These are phyloP conservation scores for Sebastiscus tertius DNA, from an alignment of 2,797 vertebrate species.

Conservation along the genomic window DNA sequence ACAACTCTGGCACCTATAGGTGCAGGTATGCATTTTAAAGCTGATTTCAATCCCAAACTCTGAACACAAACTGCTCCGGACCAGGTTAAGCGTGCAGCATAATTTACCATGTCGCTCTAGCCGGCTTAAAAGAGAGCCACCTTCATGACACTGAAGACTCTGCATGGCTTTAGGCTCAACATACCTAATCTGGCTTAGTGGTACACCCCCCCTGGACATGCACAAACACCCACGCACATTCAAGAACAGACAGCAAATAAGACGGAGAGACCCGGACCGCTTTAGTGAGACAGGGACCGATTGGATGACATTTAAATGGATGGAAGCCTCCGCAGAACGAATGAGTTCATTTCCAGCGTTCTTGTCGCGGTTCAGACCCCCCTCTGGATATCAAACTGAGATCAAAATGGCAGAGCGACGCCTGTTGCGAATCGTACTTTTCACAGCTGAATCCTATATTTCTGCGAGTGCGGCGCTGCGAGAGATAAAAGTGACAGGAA, in stretches of 20 bases:
- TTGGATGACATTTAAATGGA: slow-evolving; percentile 64
- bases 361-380: slow-evolving; percentile 29
- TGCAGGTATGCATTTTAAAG: not conserved
- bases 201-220: not conserved
- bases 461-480: slow-evolving; percentile 15
- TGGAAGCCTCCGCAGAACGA: slow-evolving; percentile 35
- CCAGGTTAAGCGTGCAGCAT: not conserved
- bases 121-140: not conserved
- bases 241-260: slow-evolving; percentile 26
- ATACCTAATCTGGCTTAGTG: not conserved
- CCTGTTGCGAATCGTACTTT: slow-evolving; percentile 57
- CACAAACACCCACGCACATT: slow-evolving; percentile 15
- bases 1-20: not conserved
- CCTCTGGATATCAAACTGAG: slow-evolving; percentile 50
- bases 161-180: not conserved
- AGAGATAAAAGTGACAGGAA: slow-evolving; percentile 55
- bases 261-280: slow-evolving; percentile 14
- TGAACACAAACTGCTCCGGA: not conserved
- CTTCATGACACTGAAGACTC: not conserved
- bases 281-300: slow-evolving; percentile 35
- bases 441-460: slow-evolving; percentile 58
- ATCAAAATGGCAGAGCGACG: slow-evolving; percentile 46
- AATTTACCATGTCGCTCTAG: not conserved
- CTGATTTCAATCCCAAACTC: not conserved
- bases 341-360: slow-evolving; percentile 53